Evolutionary conservation across 2,113 vertebrate species (phyloP), one percentile per base, ranked within the genome.

Genomic region (Chiloscyllium plagiosum): DNA sequence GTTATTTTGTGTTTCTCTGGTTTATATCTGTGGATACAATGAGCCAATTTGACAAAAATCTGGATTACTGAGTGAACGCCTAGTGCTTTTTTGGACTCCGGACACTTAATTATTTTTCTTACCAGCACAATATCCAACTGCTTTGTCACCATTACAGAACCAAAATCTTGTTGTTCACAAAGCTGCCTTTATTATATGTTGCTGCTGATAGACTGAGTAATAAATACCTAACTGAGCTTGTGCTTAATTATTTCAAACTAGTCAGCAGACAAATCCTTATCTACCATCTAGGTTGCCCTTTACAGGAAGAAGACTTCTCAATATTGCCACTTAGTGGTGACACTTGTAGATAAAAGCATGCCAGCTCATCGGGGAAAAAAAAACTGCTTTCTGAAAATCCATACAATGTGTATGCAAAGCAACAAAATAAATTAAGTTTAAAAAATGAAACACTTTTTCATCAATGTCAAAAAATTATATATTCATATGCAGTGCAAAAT

Each of bases 301-400:
- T 76, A 72, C 70, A 72, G 69, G 94, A 95, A 94, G 65, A 94
- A 76, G 94, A 76, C 94, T 95, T 72, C 94, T 95, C 94, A 95
- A 95, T 95, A 95, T 95, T 95, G 94, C 94, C 94, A 76, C 94
- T 95, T 95, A 95, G 94, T 95, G 94, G 94, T 70, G 94, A 95
- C 42, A 26, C 37, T 52, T 72, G 68, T 29, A 70, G 68, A 70
- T 29, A 72, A 95, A 72, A 52, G 24, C 15, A 69, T 94, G 66
- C 92, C 20, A 7, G n/a, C 24, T 33, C 13, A 19, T 42, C 72
- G 22, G 12, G 17, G 69, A 76, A 95, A 72, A 69, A 69, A 24
- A 69, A 95, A 50, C 42, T 70, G 24, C 66, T 76, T 24, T 95
- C 69, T 52, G 47, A 72, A 93, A 93, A 37, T 93, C 89, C 56